Percentiles rank a stretch among this genome's conserved stretches.
Conservation (phyloP, 2,797 vertebrate genomes). For the Hydrolagus colliei region DNA sequence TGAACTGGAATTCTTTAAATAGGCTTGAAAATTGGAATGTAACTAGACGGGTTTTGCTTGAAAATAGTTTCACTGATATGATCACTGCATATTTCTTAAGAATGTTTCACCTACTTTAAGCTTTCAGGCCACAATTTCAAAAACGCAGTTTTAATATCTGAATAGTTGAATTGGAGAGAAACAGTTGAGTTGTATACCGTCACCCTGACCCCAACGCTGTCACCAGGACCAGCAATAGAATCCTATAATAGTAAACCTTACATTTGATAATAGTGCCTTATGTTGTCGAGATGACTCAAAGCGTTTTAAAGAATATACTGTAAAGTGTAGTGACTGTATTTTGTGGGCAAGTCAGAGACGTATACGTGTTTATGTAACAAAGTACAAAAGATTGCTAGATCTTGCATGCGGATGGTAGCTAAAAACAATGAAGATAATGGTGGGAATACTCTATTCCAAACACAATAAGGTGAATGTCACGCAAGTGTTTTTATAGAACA, state of each 20-base stretch:
- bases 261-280: too few species aligned
- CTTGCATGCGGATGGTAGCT: too few species aligned
- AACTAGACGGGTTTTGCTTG: not conserved
- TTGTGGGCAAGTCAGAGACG: too few species aligned
- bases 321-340: too few species aligned
- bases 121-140: not conserved
- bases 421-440: too few species aligned
- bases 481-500: constrained; percentile 4
- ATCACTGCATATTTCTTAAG: not conserved
- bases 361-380: too few species aligned
- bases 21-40: not conserved
- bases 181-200: not conserved
- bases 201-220: not conserved
- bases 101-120: not conserved
- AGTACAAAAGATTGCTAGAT: too few species aligned
- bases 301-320: too few species aligned
- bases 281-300: too few species aligned
- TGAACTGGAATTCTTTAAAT: not conserved
- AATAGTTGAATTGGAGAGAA: not conserved
- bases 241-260: too few species aligned
- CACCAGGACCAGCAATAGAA: not conserved
- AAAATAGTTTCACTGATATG: not conserved
- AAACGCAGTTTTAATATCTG: not conserved
- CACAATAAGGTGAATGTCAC: not conserved
- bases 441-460: not conserved